phyloP scores from a whole-genome alignment of 2,888 invertebrate species.

The Cataglyphis albicans region DNA sequence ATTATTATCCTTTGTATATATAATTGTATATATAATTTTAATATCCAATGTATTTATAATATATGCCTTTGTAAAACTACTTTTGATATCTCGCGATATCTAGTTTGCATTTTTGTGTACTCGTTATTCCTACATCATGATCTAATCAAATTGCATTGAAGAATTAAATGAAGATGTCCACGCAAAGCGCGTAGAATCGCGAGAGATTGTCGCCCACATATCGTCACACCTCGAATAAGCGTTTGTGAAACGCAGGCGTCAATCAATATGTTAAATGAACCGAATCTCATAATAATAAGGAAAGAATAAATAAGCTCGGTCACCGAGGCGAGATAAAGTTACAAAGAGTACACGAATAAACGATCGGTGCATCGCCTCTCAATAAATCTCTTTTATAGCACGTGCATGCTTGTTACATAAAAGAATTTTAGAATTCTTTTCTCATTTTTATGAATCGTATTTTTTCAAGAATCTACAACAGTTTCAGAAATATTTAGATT shows the following conservation, averaged over 20 bases:
- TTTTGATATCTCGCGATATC: not conserved
- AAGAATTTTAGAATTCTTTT: not conserved
- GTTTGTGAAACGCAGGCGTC: conserved; percentile 57
- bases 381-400: not conserved
- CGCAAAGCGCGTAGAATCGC: not conserved
- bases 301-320: conserved; percentile 66
- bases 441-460: not conserved
- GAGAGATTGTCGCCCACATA: conserved; percentile 63
- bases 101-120: not conserved
- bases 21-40: not conserved
- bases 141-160: conserved; percentile 24
- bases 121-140: not conserved
- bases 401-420: not conserved
- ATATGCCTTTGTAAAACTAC: not conserved
- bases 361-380: not conserved
- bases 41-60: not conserved
- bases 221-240: conserved; percentile 57
- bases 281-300: not conserved
- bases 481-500: not conserved
- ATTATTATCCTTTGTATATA: not conserved
- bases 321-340: conserved; percentile 58
- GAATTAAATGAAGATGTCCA: conserved; percentile 63
- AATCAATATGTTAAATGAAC: conserved; percentile 60
- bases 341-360: conserved; percentile 28
- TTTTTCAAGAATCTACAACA: not conserved